Base-by-base conservation (phyloP, 2,888 invertebrate species). In the Poecilus cupreus region DNA sequence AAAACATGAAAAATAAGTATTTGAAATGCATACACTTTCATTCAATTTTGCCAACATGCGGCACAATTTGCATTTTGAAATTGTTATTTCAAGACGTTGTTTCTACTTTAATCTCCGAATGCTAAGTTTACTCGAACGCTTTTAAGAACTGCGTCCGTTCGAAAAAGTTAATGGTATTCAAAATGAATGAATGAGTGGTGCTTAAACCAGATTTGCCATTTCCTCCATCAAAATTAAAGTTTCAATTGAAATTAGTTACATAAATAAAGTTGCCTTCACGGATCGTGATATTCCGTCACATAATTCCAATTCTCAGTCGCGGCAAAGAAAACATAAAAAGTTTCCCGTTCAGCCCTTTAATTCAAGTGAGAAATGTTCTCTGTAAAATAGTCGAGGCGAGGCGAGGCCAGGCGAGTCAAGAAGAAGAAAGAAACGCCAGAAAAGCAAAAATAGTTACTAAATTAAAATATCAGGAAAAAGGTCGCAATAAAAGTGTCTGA, bases 391-490 rank as follows among this genome's bases (percentile, higher is more conserved):
- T 60, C 60, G 57, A 57, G 57, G 8, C 57, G 46, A 32, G 32
- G 5, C 32, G 18, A n/a, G n/a, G n/a, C n/a, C n/a, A 60, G 60
- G 26, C 60, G 57, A 57, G 57, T 22, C 57, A n/a, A 32, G 32
- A 6, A 5, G 18, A 70, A 39, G 20, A 20, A 70, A 39, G 70
- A 70, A 68, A 22, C 37, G 74, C 49, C 46, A 16, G 49, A 46
- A 46, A 74, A 78, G 78, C 78, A 57, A 68, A 80, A 80, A 80
- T 80, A 80, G 70, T 80, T 80, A 70, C 37, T 80, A 80, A 80
- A 80, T 72, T 80, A 72, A 74, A 80, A 80, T 72, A 80, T 80
- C 57, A 80, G 26, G 57, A 49, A 70, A 80, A 80, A 43, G 54
- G 80, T 57, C 57, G 57, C 43, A 49, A 78, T 78, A 78, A 78